A percentile compares a stretch with the other conserved stretches of the same genome.
Conservation (phyloP, 2,797 vertebrate genomes). For the Eleutherodactylus coqui region DNA sequence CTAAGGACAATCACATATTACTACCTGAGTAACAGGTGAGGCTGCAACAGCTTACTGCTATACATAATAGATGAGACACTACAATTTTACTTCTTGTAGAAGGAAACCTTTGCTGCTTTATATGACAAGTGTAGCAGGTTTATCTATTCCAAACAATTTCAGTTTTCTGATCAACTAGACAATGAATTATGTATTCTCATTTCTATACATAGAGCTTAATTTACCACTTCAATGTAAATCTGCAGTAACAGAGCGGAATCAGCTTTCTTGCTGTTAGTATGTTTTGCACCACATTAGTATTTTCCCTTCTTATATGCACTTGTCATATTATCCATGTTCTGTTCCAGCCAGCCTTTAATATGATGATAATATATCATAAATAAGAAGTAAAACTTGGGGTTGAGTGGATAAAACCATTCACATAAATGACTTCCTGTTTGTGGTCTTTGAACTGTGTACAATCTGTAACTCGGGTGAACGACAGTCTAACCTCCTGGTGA, state of each 20-base stretch:
- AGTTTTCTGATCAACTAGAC: neutral
- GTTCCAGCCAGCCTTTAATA: slow-evolving; percentile 5
- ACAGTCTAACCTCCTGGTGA: slow-evolving; percentile 46
- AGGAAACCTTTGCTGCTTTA: neutral
- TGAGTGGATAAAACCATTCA: slow-evolving; percentile 36
- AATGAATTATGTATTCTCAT: neutral
- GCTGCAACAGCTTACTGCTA: no score
- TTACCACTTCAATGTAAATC: neutral
- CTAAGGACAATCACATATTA: no score
- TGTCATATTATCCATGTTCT: neutral
- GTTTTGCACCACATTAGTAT: neutral
- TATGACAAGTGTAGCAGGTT: neutral
- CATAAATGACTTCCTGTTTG: slow-evolving; percentile 45
- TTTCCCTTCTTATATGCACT: neutral
- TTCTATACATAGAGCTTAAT: neutral
- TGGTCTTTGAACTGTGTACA: slow-evolving; percentile 43
- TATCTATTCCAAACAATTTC: neutral
- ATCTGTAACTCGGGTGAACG: slow-evolving; percentile 47
- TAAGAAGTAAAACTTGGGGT: slow-evolving; percentile 5
- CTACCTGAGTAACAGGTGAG: no score
- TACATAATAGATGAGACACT: neutral
- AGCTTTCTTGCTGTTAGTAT: neutral
- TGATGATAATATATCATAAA: slow-evolving; percentile 2
- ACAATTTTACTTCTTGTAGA: neutral
- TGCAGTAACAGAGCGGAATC: neutral